These are phyloP conservation scores for Pseudocheirus occidentalis DNA, from an alignment of 2,797 vertebrate genomes.

Conservation along the genomic window DNA sequence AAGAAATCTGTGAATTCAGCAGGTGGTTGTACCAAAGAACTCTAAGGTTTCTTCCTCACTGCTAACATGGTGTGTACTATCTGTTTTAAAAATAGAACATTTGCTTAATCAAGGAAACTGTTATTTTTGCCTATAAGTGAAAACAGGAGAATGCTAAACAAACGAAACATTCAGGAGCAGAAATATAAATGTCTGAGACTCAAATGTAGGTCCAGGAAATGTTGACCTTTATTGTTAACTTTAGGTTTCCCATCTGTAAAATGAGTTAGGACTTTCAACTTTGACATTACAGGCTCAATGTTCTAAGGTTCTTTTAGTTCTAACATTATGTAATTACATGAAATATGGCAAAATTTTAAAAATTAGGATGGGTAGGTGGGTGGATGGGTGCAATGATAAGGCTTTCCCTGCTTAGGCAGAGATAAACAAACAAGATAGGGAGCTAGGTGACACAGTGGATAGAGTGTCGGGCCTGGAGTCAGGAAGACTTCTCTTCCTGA, in stretches of 20 bases:
- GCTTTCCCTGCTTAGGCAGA: background rate
- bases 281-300: background rate
- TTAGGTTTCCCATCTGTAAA: background rate
- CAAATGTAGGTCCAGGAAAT: background rate
- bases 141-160: background rate
- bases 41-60: background rate
- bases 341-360: background rate
- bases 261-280: background rate
- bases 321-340: background rate
- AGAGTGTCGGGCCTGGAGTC: background rate
- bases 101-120: background rate
- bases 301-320: background rate
- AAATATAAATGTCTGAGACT: background rate
- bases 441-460: background rate
- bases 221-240: background rate
- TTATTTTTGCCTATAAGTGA: background rate
- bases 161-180: background rate
- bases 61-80: background rate
- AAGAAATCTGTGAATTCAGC: background rate
- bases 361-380: background rate
- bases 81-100: background rate
- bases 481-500: background rate
- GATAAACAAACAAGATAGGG: background rate
- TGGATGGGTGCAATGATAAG: background rate
- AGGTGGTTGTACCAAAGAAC: background rate